Conservation (phyloP, 2,888 invertebrate genomes). For the Chymomyza procnemis region DNA sequence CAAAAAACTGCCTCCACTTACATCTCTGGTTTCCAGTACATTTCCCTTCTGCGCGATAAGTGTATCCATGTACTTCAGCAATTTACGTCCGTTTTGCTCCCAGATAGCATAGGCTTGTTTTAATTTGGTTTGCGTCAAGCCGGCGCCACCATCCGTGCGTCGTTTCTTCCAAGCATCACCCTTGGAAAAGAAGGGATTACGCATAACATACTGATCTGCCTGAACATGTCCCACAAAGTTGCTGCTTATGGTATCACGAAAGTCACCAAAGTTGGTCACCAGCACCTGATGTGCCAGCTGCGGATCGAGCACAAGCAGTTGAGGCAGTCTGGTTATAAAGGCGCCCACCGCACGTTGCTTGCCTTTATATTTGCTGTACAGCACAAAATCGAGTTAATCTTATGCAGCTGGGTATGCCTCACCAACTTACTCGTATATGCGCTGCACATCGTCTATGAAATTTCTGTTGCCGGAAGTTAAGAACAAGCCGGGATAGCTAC, state of each 20-base stretch:
- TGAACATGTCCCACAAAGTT: constrained; percentile 40
- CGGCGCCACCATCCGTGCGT: constrained; percentile 78
- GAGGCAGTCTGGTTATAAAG: constrained; percentile 73
- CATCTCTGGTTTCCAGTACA: constrained; percentile 65
- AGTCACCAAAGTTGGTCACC: constrained; percentile 77
- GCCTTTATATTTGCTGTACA: constrained; percentile 65
- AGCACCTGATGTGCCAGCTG: constrained; percentile 75
- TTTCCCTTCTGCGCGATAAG: constrained; percentile 21
- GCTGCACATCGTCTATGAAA: constrained; percentile 49
- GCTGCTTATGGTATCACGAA: constrained; percentile 66
- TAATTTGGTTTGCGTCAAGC: constrained; percentile 79
- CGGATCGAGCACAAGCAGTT: constrained; percentile 77
- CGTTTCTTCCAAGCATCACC: constrained; percentile 78
- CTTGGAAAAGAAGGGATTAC: constrained; percentile 54
- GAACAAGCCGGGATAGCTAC: constrained; percentile 67
- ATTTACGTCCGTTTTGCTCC: constrained; percentile 46
- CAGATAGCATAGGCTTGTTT: constrained; percentile 62
- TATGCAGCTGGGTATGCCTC: background rate
- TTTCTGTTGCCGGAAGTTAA: constrained; percentile 29
- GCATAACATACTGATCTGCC: constrained; percentile 45
- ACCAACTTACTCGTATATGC: constrained; percentile 47
- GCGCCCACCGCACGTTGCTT: constrained; percentile 76
- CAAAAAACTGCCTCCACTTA: constrained; percentile 49
- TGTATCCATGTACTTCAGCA: constrained; percentile 44
- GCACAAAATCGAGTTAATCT: background rate